Percentiles rank a stretch among this genome's conserved stretches.
Evolutionary conservation across 2,888 invertebrate species (phyloP).

Genomic region (Baccha elongata): DNA sequence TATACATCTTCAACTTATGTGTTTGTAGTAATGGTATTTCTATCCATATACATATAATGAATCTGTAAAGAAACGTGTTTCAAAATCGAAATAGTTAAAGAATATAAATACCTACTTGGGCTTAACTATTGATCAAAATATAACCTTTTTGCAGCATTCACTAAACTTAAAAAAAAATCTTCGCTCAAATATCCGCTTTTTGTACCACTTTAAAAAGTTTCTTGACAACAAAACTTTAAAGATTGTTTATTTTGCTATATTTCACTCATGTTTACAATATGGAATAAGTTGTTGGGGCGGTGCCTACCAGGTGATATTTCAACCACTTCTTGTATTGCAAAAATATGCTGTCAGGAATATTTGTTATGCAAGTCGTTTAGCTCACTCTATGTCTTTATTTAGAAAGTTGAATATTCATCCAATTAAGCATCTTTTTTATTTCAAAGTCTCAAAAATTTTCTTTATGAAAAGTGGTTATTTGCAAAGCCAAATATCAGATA

Average conservation of each 20-base stretch:
- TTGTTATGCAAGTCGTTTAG: background rate
- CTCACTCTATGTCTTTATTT: background rate
- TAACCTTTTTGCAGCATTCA: background rate
- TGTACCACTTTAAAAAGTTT: background rate
- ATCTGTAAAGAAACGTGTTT: background rate
- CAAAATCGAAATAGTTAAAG: background rate
- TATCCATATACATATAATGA: no score
- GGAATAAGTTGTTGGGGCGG: background rate
- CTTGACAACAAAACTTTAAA: background rate
- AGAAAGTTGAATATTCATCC: background rate
- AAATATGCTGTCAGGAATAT: background rate
- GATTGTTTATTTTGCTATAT: background rate
- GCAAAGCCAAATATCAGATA: no score
- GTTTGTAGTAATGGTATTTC: no score
- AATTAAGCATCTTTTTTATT: background rate
- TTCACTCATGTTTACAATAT: background rate
- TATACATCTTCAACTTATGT: no score
- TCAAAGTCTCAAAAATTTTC: background rate
- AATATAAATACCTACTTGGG: background rate
- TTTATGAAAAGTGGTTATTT: no score
- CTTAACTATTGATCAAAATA: background rate
- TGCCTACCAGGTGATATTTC: background rate
- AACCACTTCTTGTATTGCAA: background rate
- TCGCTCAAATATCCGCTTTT: background rate
- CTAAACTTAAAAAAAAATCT: background rate